phyloP scores from a whole-genome alignment of 2,113 vertebrate genomes.

The Xyrauchen texanus region DNA sequence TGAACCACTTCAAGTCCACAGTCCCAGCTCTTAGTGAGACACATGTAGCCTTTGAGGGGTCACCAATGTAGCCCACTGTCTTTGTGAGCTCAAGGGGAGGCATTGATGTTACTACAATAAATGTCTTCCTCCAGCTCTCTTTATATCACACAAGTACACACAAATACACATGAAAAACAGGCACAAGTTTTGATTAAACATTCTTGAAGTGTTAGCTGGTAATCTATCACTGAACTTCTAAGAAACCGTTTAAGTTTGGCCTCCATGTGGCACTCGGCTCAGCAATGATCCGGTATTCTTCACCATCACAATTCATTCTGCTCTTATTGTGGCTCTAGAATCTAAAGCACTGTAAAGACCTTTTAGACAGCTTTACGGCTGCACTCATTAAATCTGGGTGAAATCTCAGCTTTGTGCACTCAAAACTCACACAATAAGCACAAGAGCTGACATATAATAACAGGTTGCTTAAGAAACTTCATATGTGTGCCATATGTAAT shows the following conservation, averaged over 20 bases:
- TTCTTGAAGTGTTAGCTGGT: slow-evolving; percentile 42
- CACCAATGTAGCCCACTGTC: neutral
- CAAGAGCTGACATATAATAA: neutral
- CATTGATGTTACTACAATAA: slow-evolving; percentile 32
- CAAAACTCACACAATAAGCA: neutral
- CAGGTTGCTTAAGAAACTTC: neutral
- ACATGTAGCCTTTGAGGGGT: slow-evolving; percentile 36
- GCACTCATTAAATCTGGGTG: neutral
- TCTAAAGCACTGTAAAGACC: slow-evolving; percentile 23
- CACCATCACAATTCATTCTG: slow-evolving; percentile 18
- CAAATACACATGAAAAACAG: no score
- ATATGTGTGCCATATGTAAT: neutral
- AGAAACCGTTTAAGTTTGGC: slow-evolving; percentile 1
- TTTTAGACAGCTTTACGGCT: slow-evolving; percentile 23
- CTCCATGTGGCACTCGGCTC: neutral
- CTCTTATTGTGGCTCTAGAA: slow-evolving; percentile 7
- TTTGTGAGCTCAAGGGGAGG: slow-evolving; percentile 7
- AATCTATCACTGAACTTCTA: slow-evolving; percentile 36
- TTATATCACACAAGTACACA: neutral
- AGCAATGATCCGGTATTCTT: slow-evolving; percentile 15
- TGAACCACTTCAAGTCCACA: neutral
- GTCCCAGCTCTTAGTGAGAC: slow-evolving; percentile 20
- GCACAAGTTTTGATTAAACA: slow-evolving; percentile 46
- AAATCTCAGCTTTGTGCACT: neutral
- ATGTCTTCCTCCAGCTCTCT: slow-evolving; percentile 49